Evolutionary conservation across 2,797 vertebrate species (phyloP), one percentile per base, ranked within the genome.

Genomic region (Pipistrellus kuhlii): DNA sequence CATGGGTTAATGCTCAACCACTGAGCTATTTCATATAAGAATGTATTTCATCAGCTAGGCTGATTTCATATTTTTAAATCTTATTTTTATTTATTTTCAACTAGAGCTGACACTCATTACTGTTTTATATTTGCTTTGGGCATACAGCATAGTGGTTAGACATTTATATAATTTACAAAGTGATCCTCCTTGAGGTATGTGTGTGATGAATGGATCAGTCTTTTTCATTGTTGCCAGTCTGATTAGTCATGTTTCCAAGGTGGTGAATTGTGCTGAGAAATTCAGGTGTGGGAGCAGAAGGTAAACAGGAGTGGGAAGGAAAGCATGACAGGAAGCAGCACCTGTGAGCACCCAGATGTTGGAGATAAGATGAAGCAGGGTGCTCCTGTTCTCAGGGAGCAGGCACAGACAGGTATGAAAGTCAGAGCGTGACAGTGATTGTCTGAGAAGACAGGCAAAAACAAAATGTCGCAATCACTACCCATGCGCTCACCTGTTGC

Each of bases 221-320:
- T 75, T 72, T 73, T 59, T 53, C 90, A 64, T 20, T 64, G 66
- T 77, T 77, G 80, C 66, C 46, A 72, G 0, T 62, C 30, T 71
- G 68, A 55, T 81, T 4, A 32, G 53, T 46, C 32, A 41, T 35
- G 80, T 90, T 94, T 77, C 83, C 53, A 41, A 41, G 81, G 87
- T 44, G n/a, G 57, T 75, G 75, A 72, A 53, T 1, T 75, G 51
- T 23, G 14, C 78, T 93, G 41, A 64, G 91, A 76, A 94, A 91
- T 77, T 72, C 66, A 69, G 71, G 76, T 12, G 77, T 93, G 87
- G 76, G 68, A 81, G 59, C 20, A 62, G 90, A 35, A 83, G 80
- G 48, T 20, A 48, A 90, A 80, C 20, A 30, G 91, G 64, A 84
- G 35, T 66, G 53, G 93, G 94, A 94, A 68, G 66, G 27, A 5